Evolutionary conservation across 2,888 invertebrate genomes (phyloP), one percentile per base, ranked within the genome.

Genomic region (Sinopyrophorus schimmeli): DNA sequence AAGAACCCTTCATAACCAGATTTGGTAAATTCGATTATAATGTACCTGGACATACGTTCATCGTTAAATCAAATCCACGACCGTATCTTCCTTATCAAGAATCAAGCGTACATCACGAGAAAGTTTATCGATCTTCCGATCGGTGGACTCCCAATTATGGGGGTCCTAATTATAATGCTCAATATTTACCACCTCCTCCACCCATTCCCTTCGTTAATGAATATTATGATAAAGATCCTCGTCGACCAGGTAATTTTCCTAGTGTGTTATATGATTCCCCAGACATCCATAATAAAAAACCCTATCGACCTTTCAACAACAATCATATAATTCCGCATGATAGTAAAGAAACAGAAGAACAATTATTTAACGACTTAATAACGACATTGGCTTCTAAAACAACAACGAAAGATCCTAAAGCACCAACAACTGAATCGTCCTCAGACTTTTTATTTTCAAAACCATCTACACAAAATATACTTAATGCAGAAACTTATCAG

Each of bases 11-110:
- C 34, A 53, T 67, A n/a, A 63, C 57, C 34, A 72, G 68, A 54
- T 75, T 75, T 48, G 77, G 77, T 1, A 60, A 63, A 39, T 71
- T 71, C 43, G 67, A 74, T 20, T 76, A 77, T 56, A 76, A 77
- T 52, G 74, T 77, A 46, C 79, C 80, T 4, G 77, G 80, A 1
- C 77, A 81, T 66, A 80, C 81, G n/a, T 86, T 83, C 59, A 80
- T 85, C 10, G 78, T 85, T 7, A 77, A 77, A 59, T 63, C 59
- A 41, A 59, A 67, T 30, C 27, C 43, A 4, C 40, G 24, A 17
- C 42, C 32, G 30, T 31, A 18, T 28, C 10, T 9, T 1, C 27
- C 14, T 1, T 26, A 24, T 11, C 16, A 50, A 5, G 14, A 30
- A 14, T 20, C 16, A 21, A 11, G 38, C 18, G 9, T 21, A 12